These are phyloP conservation scores for Nothoprocta perdicaria DNA, from an alignment of 2,113 vertebrate genomes.

Conservation along the genomic window DNA sequence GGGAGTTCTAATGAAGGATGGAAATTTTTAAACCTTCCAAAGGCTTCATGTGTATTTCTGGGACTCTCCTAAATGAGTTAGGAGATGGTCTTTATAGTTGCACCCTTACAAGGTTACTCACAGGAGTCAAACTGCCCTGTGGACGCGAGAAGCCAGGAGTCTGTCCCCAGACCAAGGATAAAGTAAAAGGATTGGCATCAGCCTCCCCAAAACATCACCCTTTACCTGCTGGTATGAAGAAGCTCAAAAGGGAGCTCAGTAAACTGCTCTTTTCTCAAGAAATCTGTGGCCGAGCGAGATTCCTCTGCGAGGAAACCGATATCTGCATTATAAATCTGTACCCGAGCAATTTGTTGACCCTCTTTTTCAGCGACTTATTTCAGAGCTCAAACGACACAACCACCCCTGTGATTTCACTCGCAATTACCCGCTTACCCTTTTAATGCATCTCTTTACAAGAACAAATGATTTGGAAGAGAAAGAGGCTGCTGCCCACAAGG, in stretches of 20 bases:
- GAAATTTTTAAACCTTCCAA: neutral
- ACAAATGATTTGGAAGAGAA: conserved; percentile 19
- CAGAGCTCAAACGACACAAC: conserved; percentile 33
- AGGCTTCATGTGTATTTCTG: neutral
- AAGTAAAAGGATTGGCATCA: neutral
- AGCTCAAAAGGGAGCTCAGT: neutral
- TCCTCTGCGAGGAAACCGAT: neutral
- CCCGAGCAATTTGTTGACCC: conserved; percentile 11
- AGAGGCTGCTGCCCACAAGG: neutral
- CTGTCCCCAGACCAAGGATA: neutral
- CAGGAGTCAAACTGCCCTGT: neutral
- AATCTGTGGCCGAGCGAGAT: conserved; percentile 1
- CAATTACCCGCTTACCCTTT: conserved; percentile 31
- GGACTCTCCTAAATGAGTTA: neutral
- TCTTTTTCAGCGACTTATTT: conserved; percentile 38
- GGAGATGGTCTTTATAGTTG: neutral
- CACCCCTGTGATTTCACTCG: conserved; percentile 34
- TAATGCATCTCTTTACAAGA: neutral
- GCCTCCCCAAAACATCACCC: conserved; percentile 3
- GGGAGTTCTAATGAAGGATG: neutral
- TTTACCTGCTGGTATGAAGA: neutral
- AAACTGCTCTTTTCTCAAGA: neutral
- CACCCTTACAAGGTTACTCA: neutral
- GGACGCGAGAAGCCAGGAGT: neutral
- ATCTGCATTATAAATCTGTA: neutral